Percentiles rank a stretch among this genome's conserved stretches.
phyloP scores from a whole-genome alignment of 2,888 invertebrate species.

The Xanthorhoe spadicearia region DNA sequence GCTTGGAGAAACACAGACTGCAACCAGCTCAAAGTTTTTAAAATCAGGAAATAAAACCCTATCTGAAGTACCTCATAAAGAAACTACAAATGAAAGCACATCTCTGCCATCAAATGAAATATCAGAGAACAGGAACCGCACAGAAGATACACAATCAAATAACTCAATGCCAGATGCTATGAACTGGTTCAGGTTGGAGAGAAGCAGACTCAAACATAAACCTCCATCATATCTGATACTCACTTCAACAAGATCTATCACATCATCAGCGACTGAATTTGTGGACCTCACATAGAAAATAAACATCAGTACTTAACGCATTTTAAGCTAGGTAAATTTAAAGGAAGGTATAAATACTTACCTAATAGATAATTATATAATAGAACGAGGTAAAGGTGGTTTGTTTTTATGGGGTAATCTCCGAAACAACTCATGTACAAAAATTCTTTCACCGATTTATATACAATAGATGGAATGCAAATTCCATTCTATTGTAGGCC shows the following conservation, averaged over 20 bases:
- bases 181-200: constrained; percentile 62
- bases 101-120: not conserved
- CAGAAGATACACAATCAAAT: constrained; percentile 10
- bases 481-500: too few species aligned
- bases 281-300: constrained; percentile 57
- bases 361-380: too few species aligned
- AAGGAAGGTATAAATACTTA: too few species aligned
- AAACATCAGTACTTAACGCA: too few species aligned
- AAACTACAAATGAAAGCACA: not conserved
- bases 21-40: not conserved
- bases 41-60: not conserved
- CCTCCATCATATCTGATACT: constrained; percentile 45
- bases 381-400: too few species aligned
- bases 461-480: too few species aligned
- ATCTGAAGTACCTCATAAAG: not conserved
- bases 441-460: too few species aligned
- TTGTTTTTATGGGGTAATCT: too few species aligned
- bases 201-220: constrained; percentile 46
- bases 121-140: constrained; percentile 2
- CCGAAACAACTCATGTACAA: too few species aligned
- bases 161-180: constrained; percentile 51
- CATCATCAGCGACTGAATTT: constrained; percentile 44
- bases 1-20: not conserved
- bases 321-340: too few species aligned
- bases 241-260: constrained; percentile 12